Conservation (phyloP, 92 coral and sea anemone genomes). For the Zoanthus sansibaricus region DNA sequence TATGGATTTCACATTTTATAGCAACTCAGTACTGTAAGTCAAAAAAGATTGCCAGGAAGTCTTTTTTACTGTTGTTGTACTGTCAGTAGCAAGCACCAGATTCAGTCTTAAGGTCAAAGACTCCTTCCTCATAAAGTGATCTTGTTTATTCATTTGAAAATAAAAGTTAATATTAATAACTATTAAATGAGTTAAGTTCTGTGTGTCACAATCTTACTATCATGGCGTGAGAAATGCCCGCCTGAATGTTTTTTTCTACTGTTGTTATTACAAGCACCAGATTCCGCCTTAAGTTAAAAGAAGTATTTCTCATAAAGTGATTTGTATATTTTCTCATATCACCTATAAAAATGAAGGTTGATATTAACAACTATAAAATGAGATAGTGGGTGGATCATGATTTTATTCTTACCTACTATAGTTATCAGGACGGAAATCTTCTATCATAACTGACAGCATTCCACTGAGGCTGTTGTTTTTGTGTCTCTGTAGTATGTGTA, state of each 20-base stretch:
- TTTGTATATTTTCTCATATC: neutral
- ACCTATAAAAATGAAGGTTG: neutral
- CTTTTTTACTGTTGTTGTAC: neutral
- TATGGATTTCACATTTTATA: too few relatives aligned
- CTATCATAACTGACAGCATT: slow-evolving; percentile 55
- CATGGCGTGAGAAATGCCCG: too few relatives aligned
- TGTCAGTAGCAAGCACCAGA: neutral
- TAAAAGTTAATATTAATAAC: too few relatives aligned
- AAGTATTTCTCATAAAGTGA: neutral
- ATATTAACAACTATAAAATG: neutral
- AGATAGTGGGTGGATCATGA: neutral
- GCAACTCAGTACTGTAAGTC: too few relatives aligned
- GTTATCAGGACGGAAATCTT: slow-evolving; percentile 69
- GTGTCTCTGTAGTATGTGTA: slow-evolving; percentile 50
- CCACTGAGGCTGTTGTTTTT: slow-evolving; percentile 59
- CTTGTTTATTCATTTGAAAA: neutral
- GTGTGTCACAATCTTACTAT: too few relatives aligned
- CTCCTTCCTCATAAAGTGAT: neutral
- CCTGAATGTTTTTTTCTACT: neutral
- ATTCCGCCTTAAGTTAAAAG: neutral
- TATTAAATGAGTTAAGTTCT: too few relatives aligned
- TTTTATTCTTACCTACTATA: slow-evolving; percentile 58
- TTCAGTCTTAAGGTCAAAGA: neutral
- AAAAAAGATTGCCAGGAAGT: too few relatives aligned
- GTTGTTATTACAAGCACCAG: neutral